Evolutionary conservation across 2,113 vertebrate genomes (phyloP).

Genomic region (Pomatorhinus ruficollis): DNA sequence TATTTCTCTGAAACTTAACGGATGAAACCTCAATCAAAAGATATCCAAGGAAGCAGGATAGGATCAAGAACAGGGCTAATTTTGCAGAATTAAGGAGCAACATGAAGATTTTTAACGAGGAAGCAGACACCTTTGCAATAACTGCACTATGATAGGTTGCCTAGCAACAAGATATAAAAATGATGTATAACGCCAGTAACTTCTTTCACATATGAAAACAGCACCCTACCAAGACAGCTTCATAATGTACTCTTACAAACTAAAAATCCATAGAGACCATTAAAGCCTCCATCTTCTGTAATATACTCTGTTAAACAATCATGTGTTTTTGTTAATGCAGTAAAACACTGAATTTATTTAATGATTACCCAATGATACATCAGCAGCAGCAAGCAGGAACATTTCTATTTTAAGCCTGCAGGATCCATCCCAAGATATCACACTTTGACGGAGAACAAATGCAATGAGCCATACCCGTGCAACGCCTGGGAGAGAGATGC

Average conservation of each 20-base stretch:
- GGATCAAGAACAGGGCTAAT: conserved; percentile 75
- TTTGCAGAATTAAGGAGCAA: conserved; percentile 76
- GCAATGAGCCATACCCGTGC: background rate
- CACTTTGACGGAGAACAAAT: background rate
- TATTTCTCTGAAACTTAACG: conserved; percentile 34
- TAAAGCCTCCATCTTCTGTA: conserved; percentile 73
- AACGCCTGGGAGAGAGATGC: background rate
- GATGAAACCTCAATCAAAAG: conserved; percentile 68
- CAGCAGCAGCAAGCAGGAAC: conserved; percentile 32
- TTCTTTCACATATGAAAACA: conserved; percentile 75
- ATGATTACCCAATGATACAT: conserved; percentile 59
- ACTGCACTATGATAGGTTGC: conserved; percentile 75
- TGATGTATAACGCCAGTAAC: conserved; percentile 74
- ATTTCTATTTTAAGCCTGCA: conserved; percentile 57
- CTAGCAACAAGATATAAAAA: conserved; percentile 82
- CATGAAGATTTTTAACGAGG: conserved; percentile 72
- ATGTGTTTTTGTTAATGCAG: conserved; percentile 76
- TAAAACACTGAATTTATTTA: conserved; percentile 75
- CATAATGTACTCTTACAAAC: conserved; percentile 69
- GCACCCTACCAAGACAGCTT: conserved; percentile 71
- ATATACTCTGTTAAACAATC: conserved; percentile 79
- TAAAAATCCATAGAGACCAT: conserved; percentile 73
- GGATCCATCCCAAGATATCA: conserved; percentile 34
- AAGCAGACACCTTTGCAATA: conserved; percentile 73
- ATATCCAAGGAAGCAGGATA: conserved; percentile 26